phyloP scores from a whole-genome alignment of 2,797 vertebrate genomes.

The Thaleichthys pacificus region DNA sequence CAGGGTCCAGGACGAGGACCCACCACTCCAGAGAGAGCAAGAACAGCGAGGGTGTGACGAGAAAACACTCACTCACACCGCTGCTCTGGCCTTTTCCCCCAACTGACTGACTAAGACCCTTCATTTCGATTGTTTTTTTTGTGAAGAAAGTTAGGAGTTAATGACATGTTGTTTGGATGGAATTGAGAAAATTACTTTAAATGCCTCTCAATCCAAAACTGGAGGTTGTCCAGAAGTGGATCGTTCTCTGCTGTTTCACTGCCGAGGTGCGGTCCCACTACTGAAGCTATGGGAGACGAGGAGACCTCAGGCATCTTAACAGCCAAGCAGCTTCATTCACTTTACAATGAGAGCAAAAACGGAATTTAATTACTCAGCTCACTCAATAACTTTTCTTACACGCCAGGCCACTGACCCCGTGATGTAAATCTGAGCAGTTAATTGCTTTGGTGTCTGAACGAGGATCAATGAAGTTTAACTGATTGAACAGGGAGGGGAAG shows the following conservation, averaged over 20 bases:
- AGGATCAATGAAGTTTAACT: conserved; percentile 89
- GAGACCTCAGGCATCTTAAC: background rate
- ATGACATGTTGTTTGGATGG: too few relatives aligned
- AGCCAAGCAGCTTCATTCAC: conserved; percentile 64
- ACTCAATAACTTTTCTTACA: conserved; percentile 85
- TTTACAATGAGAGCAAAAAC: conserved; percentile 76
- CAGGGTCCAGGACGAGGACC: too few relatives aligned
- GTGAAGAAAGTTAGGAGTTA: too few relatives aligned
- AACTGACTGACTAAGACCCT: too few relatives aligned
- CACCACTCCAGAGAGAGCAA: too few relatives aligned
- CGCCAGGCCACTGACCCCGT: conserved; percentile 84
- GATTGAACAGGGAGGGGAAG: conserved; percentile 60
- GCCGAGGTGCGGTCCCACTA: background rate
- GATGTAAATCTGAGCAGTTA: conserved; percentile 89
- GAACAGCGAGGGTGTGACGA: too few relatives aligned
- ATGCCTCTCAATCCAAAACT: conserved; percentile 34
- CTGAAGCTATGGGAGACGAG: background rate
- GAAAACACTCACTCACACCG: too few relatives aligned
- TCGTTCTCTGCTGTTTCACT: too few relatives aligned
- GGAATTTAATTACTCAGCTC: conserved; percentile 85
- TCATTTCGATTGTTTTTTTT: too few relatives aligned
- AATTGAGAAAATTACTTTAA: too few relatives aligned
- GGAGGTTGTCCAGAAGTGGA: too few relatives aligned
- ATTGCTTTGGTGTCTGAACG: conserved; percentile 83
- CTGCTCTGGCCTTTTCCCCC: too few relatives aligned